phyloP scores from a whole-genome alignment of 2,888 invertebrate genomes.

The Copidosoma aretas region DNA sequence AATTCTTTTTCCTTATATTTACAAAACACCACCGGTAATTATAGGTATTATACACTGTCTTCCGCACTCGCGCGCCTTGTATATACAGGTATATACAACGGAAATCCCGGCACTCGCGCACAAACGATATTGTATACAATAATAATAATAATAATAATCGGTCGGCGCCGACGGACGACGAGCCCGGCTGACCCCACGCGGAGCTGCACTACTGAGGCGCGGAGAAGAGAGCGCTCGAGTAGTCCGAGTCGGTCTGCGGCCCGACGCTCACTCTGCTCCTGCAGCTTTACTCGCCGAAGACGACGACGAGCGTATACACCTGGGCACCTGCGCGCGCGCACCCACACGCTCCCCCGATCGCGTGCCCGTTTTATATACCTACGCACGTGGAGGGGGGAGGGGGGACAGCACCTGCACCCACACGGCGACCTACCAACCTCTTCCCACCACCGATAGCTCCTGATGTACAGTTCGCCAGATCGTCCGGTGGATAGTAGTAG shows the following conservation, averaged over 20 bases:
- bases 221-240: slow-evolving; percentile 22
- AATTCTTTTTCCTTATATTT: background rate
- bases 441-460: slow-evolving; percentile 11
- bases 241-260: slow-evolving; percentile 37
- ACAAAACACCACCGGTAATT: no score
- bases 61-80: background rate
- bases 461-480: background rate
- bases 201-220: background rate
- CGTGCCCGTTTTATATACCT: background rate
- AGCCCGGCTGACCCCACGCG: no score
- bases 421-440: slow-evolving; percentile 39
- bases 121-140: no score
- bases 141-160: no score
- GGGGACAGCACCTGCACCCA: slow-evolving; percentile 30
- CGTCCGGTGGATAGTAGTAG: no score
- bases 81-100: no score
- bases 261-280: slow-evolving; percentile 17
- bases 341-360: no score
- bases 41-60: no score
- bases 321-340: slow-evolving; percentile 19
- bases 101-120: background rate
- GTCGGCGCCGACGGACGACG: no score
- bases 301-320: no score
- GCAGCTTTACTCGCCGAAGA: no score
- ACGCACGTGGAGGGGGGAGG: slow-evolving; percentile 1